Conservation (phyloP, 2,113 vertebrate species). For the Cnemophilus loriae region DNA sequence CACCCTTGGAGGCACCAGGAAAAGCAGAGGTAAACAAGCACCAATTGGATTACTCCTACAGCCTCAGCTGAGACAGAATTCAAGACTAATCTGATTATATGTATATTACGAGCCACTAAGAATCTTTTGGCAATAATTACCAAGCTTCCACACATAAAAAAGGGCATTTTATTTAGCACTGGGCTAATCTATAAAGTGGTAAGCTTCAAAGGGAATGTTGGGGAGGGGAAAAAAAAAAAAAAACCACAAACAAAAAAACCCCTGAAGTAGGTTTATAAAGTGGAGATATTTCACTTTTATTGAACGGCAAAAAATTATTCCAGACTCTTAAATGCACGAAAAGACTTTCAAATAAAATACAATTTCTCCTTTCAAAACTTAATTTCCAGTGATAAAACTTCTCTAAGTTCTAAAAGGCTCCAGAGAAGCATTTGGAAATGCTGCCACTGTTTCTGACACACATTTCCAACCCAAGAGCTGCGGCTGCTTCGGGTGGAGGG, state of each 20-base stretch:
- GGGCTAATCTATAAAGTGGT: conserved; percentile 85
- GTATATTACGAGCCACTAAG: conserved; percentile 87
- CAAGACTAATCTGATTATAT: conserved; percentile 92
- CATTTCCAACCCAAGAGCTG: neutral
- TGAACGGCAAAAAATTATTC: conserved; percentile 48
- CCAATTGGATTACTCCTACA: conserved; percentile 72
- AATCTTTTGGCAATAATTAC: conserved; percentile 93
- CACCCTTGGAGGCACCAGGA: conserved; percentile 11
- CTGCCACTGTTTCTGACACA: neutral
- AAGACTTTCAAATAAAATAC: conserved; percentile 40
- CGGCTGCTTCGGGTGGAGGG: neutral
- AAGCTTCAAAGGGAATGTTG: conserved; percentile 77
- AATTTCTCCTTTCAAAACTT: conserved; percentile 15
- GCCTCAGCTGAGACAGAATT: conserved; percentile 74
- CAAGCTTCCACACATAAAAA: conserved; percentile 86
- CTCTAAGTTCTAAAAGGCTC: neutral
- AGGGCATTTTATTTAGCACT: conserved; percentile 84
- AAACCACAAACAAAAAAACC: neutral
- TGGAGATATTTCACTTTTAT: conserved; percentile 8
- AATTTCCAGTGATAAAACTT: neutral
- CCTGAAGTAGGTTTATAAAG: conserved; percentile 60
- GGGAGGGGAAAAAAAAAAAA: neutral
- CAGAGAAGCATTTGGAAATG: neutral
- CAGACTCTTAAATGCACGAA: conserved; percentile 33
- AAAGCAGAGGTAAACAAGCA: conserved; percentile 63